Conservation (phyloP, 2,797 vertebrate genomes). For the Anguilla megastoma region DNA sequence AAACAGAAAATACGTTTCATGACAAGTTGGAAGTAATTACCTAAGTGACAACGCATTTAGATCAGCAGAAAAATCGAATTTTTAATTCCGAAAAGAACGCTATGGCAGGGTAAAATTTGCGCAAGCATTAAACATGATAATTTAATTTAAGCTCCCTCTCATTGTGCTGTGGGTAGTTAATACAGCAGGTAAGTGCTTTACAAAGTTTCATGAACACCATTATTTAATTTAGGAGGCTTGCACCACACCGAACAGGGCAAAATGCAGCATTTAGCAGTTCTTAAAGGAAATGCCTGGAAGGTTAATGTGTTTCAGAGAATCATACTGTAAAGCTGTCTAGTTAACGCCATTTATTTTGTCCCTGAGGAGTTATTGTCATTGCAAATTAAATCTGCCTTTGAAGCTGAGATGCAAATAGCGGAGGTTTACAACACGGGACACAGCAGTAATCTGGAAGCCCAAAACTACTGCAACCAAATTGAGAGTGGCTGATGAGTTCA, state of each 20-base stretch:
- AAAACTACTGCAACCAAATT: neutral
- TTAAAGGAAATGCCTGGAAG: neutral
- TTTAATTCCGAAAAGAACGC: neutral
- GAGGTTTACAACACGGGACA: neutral
- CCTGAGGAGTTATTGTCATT: constrained; percentile 6
- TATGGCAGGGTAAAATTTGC: neutral
- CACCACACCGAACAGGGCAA: constrained; percentile 12
- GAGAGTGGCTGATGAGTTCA: neutral
- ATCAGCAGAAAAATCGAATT: neutral
- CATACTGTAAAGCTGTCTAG: constrained; percentile 15
- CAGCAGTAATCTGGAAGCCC: constrained; percentile 3
- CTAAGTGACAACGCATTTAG: neutral
- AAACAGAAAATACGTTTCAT: neutral
- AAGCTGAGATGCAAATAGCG: neutral
- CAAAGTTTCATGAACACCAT: neutral
- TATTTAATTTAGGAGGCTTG: neutral
- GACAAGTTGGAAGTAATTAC: neutral
- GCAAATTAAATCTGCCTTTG: constrained; percentile 4
- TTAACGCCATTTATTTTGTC: neutral
- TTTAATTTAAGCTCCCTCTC: neutral
- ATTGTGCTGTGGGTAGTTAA: neutral
- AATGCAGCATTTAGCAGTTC: constrained; percentile 19
- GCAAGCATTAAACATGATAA: neutral
- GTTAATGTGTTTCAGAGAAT: constrained; percentile 21
- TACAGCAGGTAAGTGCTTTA: neutral